Conservation (phyloP, 2,113 vertebrate species). For the Gymnorhina tibicen region DNA sequence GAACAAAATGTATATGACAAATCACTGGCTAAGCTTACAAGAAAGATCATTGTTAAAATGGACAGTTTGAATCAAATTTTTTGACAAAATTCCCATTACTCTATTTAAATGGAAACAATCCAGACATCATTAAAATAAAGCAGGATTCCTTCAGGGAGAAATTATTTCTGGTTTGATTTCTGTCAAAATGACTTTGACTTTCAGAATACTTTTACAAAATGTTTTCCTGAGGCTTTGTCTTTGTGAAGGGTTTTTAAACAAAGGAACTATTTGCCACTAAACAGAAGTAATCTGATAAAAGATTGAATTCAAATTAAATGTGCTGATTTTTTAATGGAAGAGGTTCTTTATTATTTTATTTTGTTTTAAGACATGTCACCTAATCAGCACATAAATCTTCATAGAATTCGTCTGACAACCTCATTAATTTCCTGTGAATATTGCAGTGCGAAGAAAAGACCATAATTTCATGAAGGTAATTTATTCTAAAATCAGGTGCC, state of each 20-base stretch:
- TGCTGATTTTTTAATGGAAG: slow-evolving; percentile 59
- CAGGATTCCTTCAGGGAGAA: slow-evolving; percentile 76
- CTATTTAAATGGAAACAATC: slow-evolving; percentile 69
- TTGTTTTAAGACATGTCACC: slow-evolving; percentile 58
- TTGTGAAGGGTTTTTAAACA: slow-evolving; percentile 61
- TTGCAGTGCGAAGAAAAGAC: slow-evolving; percentile 18
- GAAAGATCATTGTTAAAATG: slow-evolving; percentile 52
- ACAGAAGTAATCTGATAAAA: slow-evolving; percentile 73
- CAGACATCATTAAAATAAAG: slow-evolving; percentile 71
- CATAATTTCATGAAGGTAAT: slow-evolving; percentile 51
- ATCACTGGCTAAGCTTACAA: slow-evolving; percentile 53
- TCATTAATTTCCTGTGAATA: slow-evolving; percentile 68
- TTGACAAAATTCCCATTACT: slow-evolving; percentile 57
- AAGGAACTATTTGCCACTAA: slow-evolving; percentile 63
- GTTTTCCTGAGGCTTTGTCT: slow-evolving; percentile 65
- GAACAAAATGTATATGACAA: slow-evolving; percentile 52
- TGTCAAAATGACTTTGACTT: slow-evolving; percentile 78
- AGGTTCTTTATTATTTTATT: slow-evolving; percentile 71
- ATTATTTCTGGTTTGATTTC: slow-evolving; percentile 77
- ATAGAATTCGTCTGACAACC: slow-evolving; percentile 59
- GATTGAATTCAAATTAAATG: slow-evolving; percentile 73
- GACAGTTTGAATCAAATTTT: slow-evolving; percentile 60
- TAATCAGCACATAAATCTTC: slow-evolving; percentile 71
- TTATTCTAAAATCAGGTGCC: slow-evolving; percentile 59
- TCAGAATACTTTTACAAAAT: slow-evolving; percentile 68